Percentiles rank a stretch among this genome's conserved stretches.
Evolutionary conservation across 2,113 vertebrate genomes (phyloP).

Genomic region (Myiopsitta monachus): DNA sequence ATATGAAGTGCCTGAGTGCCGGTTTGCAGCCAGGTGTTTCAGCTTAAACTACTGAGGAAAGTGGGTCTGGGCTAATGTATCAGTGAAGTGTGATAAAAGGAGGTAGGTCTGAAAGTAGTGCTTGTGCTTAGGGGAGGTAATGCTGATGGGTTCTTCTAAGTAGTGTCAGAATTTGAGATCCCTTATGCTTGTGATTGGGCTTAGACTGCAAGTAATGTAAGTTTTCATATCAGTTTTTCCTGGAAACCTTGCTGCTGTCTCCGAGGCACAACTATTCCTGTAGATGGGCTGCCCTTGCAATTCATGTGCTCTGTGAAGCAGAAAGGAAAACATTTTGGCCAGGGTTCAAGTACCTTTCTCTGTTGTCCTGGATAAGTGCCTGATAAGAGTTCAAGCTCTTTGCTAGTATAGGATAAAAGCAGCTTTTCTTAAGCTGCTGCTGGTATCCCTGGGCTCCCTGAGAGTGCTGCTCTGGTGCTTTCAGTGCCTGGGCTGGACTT

Average conservation of each 20-base stretch:
- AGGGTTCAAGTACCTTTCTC: constrained; percentile 21
- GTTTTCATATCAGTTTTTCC: neutral
- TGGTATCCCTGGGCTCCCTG: neutral
- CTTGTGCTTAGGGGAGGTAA: neutral
- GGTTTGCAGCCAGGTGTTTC: neutral
- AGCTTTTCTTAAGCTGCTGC: constrained; percentile 1
- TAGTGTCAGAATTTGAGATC: neutral
- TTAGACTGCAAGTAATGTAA: neutral
- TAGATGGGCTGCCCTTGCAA: neutral
- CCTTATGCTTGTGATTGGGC: neutral
- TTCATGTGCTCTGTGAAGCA: neutral
- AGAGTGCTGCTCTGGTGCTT: neutral
- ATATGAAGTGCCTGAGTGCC: neutral
- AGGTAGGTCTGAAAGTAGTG: neutral
- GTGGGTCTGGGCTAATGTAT: neutral
- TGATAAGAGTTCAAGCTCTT: constrained; percentile 27
- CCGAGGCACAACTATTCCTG: neutral
- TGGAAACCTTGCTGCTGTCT: neutral
- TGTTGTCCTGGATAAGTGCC: constrained; percentile 21
- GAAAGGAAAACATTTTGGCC: neutral
- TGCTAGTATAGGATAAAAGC: constrained; percentile 1
- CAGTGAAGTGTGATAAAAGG: neutral
- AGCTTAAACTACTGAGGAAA: neutral
- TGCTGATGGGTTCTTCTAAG: neutral
- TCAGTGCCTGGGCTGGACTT: neutral